Base-by-base conservation (phyloP, 2,888 invertebrate genomes). In the Conchocele bisecta region DNA sequence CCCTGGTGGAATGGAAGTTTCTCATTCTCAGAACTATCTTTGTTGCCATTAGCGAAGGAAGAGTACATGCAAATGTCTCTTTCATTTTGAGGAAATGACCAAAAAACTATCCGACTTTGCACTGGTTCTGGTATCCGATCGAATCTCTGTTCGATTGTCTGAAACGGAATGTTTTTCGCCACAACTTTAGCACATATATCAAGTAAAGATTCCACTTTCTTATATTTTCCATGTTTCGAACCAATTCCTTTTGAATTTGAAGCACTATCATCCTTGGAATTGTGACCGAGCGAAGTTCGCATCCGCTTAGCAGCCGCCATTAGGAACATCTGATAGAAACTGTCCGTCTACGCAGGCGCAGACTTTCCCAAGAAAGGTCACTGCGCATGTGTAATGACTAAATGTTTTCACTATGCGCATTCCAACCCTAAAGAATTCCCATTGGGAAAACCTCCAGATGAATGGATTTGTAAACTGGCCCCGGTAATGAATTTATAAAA, bases 51-150 rank as follows among this genome's bases (percentile, higher is more conserved):
- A 87, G 94, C 93, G 92, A 95, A 93, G 84, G 95, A 95, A 85
- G 95, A 96, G 93, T 96, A 96, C 95, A 96, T 96, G 92, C 95
- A 95, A 91, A 96, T 96, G 92, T 96, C 96, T 89, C 95, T 93
- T 92, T 96, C 96, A 91, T 96, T 95, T 88, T 96, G 93, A 83
- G 96, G 96, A 92, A 96, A 96, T 81, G 96, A 96, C 95, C 96
- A 96, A 93, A 94, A 96, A 89, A 96, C 95, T 91, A 96, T 95
- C 89, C 96, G 93, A 84, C 95, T 93, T 92, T 96, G 96, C 91
- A 96, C 96, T 82, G 96, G 96, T 91, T 96, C 96, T 83, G 96
- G 96, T 91, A 96, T 96, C 87, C 96, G 94, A 91, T 95, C 95
- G 92, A 95, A 96, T 82, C 95, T 94, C 91, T 96, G 96, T 92